Evolutionary conservation across 2,888 invertebrate genomes (phyloP).

Genomic region (Operophtera brumata): DNA sequence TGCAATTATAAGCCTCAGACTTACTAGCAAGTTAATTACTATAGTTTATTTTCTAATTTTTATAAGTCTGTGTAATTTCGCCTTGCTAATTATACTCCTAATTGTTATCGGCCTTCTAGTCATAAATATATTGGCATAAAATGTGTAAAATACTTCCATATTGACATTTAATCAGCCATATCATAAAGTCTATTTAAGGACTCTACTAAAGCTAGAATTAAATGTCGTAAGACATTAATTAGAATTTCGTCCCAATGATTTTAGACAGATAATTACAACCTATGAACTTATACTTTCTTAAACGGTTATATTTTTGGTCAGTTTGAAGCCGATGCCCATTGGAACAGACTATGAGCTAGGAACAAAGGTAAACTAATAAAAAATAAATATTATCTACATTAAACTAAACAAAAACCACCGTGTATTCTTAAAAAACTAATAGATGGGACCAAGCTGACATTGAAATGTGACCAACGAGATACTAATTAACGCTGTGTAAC

Average conservation of each 20-base stretch:
- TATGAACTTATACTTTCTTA: not conserved
- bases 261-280: not conserved
- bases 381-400: no score
- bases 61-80: conserved; percentile 10
- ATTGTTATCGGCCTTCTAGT: conserved; percentile 54
- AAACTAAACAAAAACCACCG: no score
- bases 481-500: no score
- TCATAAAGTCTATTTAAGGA: not conserved
- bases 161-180: conserved; percentile 16
- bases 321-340: no score
- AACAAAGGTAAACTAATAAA: no score
- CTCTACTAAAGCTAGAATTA: no score
- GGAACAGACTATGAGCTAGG: no score
- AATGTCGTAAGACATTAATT: not conserved
- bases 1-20: conserved; percentile 30
- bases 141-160: conserved; percentile 42
- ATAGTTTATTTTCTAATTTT: conserved; percentile 2
- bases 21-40: conserved; percentile 43
- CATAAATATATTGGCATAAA: conserved; percentile 40
- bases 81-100: conserved; percentile 3
- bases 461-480: not conserved
- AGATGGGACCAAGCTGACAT: conserved; percentile 12
- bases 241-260: not conserved
- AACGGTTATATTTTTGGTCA: no score
- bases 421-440: not conserved